Evolutionary conservation across 2,888 invertebrate species (phyloP).

Genomic region (Andrena minutula): DNA sequence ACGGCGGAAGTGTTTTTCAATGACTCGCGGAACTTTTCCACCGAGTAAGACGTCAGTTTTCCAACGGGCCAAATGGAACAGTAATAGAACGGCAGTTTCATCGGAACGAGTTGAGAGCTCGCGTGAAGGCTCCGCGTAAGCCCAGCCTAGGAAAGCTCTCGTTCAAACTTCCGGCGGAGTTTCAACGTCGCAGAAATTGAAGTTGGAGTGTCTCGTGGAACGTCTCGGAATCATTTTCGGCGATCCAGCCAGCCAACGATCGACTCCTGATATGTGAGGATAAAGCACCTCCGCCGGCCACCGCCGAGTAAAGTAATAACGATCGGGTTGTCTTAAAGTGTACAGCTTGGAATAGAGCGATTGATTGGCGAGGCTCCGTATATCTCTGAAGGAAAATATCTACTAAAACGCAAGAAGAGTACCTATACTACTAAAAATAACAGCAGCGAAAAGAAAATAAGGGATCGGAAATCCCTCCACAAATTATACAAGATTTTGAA

Average conservation of each 20-base stretch:
- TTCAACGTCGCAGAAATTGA: slow-evolving; percentile 70
- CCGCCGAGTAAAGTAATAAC: slow-evolving; percentile 25
- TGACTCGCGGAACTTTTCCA: slow-evolving; percentile 65
- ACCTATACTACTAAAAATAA: too few species aligned
- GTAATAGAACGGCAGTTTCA: slow-evolving; percentile 72
- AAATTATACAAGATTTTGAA: too few species aligned
- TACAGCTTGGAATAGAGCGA: background rate
- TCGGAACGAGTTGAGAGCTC: slow-evolving; percentile 66
- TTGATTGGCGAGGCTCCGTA: background rate
- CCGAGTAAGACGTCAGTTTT: slow-evolving; percentile 63
- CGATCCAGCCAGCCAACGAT: slow-evolving; percentile 40
- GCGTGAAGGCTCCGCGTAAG: slow-evolving; percentile 61
- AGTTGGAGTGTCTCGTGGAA: slow-evolving; percentile 61
- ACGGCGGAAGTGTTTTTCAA: slow-evolving; percentile 58
- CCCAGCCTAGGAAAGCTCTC: slow-evolving; percentile 60
- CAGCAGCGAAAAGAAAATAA: too few species aligned
- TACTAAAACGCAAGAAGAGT: too few species aligned
- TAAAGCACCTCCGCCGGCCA: slow-evolving; percentile 28
- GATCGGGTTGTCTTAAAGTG: slow-evolving; percentile 21
- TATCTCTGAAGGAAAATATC: background rate
- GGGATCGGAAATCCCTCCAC: too few species aligned
- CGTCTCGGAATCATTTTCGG: slow-evolving; percentile 66
- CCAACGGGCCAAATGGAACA: slow-evolving; percentile 65
- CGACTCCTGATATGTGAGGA: slow-evolving; percentile 36
- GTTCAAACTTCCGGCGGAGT: slow-evolving; percentile 68